Base-by-base conservation (phyloP, 2,113 vertebrate species). In the Colinus virginianus region DNA sequence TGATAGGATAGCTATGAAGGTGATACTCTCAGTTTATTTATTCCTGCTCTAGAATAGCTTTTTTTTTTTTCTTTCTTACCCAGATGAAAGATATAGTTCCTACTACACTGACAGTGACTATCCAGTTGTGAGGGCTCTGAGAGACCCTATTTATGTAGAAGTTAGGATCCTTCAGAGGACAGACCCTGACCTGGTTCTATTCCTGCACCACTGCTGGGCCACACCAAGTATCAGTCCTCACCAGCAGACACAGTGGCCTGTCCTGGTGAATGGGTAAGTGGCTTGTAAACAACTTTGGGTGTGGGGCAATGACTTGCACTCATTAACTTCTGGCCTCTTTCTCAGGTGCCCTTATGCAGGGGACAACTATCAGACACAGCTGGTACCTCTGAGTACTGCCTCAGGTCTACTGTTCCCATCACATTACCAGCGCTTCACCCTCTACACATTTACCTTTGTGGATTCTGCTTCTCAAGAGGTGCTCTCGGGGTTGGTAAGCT, bases 181-280 rank as follows among this genome's bases (percentile, higher is more conserved):
- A 14, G 97, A 98, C 69, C 88, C 97, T 48, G 55, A 93, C 15
- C 78, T 98, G 14, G 79, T 81, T 59, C 95, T 98, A 21, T 84
- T 93, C 18, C 68, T 98, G 17, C 93, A 97, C 5, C 91, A 98
- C 78, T 98, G 98, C 85, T 98, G 98, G 98, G 98, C 98, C 25
- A 98, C 98, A 4, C 95, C 96, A 13, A 93, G 75, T 18, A 13
- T 68, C 23, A 83, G 95, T 70, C 94, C 97, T 8, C 78, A 95
- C 32, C 78, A 97, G 40, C 38, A 70, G 55, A 91, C 56, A 13
- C 97, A 98, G 91, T 98, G 98, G 98, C 96, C 97, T 28, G 30
- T 98, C 32, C 83, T 98, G 58, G 94, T 96, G n/a, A 55, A 96
- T 40, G 96, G 97, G 97, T 97, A 87, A 92, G 92, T 56, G 30